Evolutionary conservation across 2,797 vertebrate species (phyloP).

Genomic region (Rhabdomys pumilio): DNA sequence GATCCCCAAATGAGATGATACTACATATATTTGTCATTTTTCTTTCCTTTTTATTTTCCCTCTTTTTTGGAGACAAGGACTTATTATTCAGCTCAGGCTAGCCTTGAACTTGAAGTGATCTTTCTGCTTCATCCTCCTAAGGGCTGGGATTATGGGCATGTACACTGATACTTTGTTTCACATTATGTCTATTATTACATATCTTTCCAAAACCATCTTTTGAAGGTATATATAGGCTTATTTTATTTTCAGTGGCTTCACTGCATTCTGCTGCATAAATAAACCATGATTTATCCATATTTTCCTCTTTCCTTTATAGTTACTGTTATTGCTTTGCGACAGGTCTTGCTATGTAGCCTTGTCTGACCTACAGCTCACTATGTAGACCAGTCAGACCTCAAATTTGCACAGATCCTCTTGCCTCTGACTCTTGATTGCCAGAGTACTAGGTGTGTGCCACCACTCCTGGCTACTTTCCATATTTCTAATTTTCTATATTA

Average conservation of each 20-base stretch:
- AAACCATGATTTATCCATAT: constrained; percentile 51
- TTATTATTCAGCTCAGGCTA: background rate
- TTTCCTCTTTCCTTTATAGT: background rate
- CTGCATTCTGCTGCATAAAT: constrained; percentile 20
- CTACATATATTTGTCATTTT: background rate
- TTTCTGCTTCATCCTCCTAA: background rate
- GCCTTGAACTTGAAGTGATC: background rate
- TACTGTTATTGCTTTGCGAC: background rate
- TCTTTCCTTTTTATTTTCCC: background rate
- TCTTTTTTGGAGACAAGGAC: background rate
- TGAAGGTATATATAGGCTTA: constrained; percentile 25
- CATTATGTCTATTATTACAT: background rate
- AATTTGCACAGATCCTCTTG: background rate
- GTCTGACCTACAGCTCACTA: background rate
- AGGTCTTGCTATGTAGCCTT: background rate
- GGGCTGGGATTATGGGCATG: background rate
- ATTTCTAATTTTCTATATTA: constrained; percentile 33
- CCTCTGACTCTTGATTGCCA: background rate
- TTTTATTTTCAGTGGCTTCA: constrained; percentile 8
- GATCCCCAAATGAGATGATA: background rate
- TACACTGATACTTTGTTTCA: background rate
- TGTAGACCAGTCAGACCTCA: background rate
- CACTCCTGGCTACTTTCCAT: background rate
- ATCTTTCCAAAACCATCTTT: constrained; percentile 38
- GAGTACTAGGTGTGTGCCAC: background rate